Base-by-base conservation (phyloP, 2,113 vertebrate species). In the Labeo catla region DNA sequence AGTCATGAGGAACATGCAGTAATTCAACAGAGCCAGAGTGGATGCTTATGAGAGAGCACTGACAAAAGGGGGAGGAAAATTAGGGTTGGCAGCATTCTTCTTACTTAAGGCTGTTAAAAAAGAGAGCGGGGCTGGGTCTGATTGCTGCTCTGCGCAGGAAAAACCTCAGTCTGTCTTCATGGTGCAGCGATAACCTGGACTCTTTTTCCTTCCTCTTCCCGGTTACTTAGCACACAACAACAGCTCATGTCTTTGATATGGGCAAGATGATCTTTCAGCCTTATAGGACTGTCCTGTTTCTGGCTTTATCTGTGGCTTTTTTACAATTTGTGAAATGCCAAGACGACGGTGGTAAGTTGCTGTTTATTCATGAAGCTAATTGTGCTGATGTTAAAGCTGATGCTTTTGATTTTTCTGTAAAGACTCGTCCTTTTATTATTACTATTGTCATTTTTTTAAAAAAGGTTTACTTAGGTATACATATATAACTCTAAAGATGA, bases 1-100 rank as follows among this genome's bases (percentile, higher is more conserved):
- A 61, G 72, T 76, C 87, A 88, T 83, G 91, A 77, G 89, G 91
- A 93, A 93, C 91, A 93, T 91, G 91, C 92, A 91, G 68, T 91
- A 92, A 93, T 89, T 94, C 89, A 88, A 70, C 88, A 87, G 80
- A 91, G 88, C 88, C 87, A 90, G 90, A 91, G 81, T 92, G 91
- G 92, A 94, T 94, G 93, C 92, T 91, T 93, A 91, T 92, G 92
- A 91, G 90, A 93, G 91, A 94, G 91, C 92, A 91, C 92, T 93
- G 91, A 95, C 91, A 94, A 94, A 94, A 94, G 93, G 94, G 93
- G 94, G 93, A 93, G 94, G 95, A 93, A 94, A 94, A 93, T 93
- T 92, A 93, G 94, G 93, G 93, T 93, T 87, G 91, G 92, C 94
- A 95, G 93, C 94, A 95, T 95, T 95, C 93, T 94, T 95, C 93